phyloP scores from a whole-genome alignment of 2,797 vertebrate genomes.

The Crocidura indochinensis region DNA sequence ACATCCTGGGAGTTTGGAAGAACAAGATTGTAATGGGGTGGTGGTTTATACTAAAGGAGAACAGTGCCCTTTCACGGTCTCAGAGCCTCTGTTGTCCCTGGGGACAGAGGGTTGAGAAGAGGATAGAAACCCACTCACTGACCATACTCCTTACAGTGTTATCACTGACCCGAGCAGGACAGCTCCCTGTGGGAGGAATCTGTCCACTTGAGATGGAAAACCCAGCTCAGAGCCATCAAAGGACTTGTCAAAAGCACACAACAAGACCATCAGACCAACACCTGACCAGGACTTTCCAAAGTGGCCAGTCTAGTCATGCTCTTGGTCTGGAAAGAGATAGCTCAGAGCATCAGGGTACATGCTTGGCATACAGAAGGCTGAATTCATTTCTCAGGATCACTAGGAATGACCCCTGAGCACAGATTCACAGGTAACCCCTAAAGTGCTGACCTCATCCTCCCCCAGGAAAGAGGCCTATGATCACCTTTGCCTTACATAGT shows the following conservation, averaged over 20 bases:
- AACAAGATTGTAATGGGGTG: background rate
- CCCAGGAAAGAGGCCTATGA: background rate
- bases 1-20: background rate
- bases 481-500: background rate
- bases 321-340: no score
- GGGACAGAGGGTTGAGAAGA: no score
- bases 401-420: no score
- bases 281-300: background rate
- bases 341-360: no score
- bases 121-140: background rate
- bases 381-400: no score
- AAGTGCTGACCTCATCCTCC: no score
- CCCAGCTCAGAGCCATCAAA: background rate
- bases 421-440: no score
- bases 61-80: constrained; percentile 1
- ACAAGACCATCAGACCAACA: no score
- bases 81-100: background rate
- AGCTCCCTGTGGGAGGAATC: background rate
- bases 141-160: background rate
- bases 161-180: background rate
- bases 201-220: background rate
- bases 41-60: background rate
- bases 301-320: background rate
- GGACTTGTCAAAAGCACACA: background rate
- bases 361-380: no score